Evolutionary conservation across 2,888 invertebrate species (phyloP).

Genomic region (Diaphora mendica): DNA sequence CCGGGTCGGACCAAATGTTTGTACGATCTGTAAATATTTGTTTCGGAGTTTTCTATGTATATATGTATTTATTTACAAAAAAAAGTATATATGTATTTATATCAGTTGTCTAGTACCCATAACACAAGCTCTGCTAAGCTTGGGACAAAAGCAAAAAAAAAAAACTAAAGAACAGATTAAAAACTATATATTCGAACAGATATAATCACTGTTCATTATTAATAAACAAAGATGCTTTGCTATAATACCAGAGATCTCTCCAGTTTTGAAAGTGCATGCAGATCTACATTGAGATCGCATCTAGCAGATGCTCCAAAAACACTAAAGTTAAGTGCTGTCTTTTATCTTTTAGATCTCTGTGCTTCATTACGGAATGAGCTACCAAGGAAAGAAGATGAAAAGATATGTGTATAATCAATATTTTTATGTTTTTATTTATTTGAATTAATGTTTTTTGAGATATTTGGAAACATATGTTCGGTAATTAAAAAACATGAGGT

Average conservation of each 20-base stretch:
- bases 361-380: constrained; percentile 43
- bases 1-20: too few species aligned
- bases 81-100: too few species aligned
- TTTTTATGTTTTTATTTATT: not conserved
- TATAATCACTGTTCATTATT: not conserved
- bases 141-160: too few species aligned
- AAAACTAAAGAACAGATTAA: not conserved
- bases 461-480: not conserved
- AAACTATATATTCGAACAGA: not conserved
- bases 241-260: not conserved
- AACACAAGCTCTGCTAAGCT: too few species aligned
- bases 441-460: not conserved
- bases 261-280: not conserved
- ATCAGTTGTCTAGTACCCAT: too few species aligned
- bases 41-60: too few species aligned
- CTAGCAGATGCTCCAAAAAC: constrained; percentile 20
- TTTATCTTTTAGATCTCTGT: constrained; percentile 31
- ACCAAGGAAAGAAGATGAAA: constrained; percentile 22
- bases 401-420: constrained; percentile 14
- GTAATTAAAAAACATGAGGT: not conserved
- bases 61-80: too few species aligned
- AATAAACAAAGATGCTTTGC: too few species aligned
- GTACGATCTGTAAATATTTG: too few species aligned
- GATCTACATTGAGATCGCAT: constrained; percentile 5
- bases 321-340: constrained; percentile 38